phyloP scores from a whole-genome alignment of 1,140 invertebrate genomes.

The Ceratitis capitata region DNA sequence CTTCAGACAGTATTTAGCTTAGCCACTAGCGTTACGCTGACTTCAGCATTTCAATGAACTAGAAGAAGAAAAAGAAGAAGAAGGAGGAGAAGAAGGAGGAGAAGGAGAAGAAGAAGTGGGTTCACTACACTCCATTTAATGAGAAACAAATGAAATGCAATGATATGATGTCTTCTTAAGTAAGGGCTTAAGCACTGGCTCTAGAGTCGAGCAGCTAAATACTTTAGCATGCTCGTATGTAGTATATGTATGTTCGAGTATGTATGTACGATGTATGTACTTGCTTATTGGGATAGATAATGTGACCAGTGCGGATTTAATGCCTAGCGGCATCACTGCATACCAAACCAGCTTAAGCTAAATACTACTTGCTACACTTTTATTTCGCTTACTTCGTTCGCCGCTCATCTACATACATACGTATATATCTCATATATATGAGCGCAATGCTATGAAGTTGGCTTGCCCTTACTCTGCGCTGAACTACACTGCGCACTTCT shows the following conservation, averaged over 20 bases:
- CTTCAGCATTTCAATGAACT: not conserved
- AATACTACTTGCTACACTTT: constrained; percentile 11
- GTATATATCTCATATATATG: too few species aligned
- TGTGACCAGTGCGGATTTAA: not conserved
- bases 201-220: not conserved
- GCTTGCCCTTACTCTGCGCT: not conserved
- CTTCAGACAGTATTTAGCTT: constrained; percentile 34
- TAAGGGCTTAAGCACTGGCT: constrained; percentile 28
- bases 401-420: not conserved
- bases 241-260: not conserved
- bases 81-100: too few species aligned
- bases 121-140: constrained; percentile 10
- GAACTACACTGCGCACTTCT: not conserved
- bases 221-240: not conserved
- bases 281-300: too few species aligned
- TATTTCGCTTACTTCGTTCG: not conserved
- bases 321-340: constrained; percentile 21
- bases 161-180: constrained; percentile 18
- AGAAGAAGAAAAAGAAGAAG: too few species aligned
- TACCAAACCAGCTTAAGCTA: constrained; percentile 35
- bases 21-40: not conserved
- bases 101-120: too few species aligned
- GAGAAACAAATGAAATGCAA: constrained; percentile 27
- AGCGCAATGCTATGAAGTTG: constrained; percentile 11
- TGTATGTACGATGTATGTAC: too few species aligned